Evolutionary conservation across 2,888 invertebrate species (phyloP), one percentile per base, ranked within the genome.

Genomic region (Chymomyza fuscimana): DNA sequence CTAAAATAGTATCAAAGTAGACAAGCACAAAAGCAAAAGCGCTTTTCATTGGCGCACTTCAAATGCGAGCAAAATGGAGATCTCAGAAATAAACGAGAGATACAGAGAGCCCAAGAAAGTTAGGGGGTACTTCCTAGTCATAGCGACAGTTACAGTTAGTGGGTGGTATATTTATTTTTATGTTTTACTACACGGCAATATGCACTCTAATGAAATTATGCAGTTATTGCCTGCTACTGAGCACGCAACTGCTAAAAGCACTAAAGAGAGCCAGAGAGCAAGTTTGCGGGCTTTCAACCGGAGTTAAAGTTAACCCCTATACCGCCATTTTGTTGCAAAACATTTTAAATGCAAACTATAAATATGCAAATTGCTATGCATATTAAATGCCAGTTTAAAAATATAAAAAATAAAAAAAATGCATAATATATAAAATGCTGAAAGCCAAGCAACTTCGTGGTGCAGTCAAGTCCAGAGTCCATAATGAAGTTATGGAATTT

Each of bases 291-390:
- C 15, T 10, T 51, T 15, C 5, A 54, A 15, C 19, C 19, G 40
- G 12, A 46, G 40, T 46, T 46, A 46, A 46, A 46, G 40, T 12
- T 12, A 36, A 46, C 40, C 40, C 12, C 12, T 4, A 46, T 46
- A 12, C 40, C 12, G 40, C 40, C 10, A 46, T 46, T 46, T 46
- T 46, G 40, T 46, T 12, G 6, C 40, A 63, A 63, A 59, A 52
- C 61, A 61, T 63, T 64, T 56, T 54, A 7, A 63, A 32, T 61
- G 25, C 19, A 16, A 66, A 22, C 69, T 56, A 73, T 81, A 82
- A 82, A 81, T 78, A 82, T 81, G 82, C 75, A 81, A 81, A 81
- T 82, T 72, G 82, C 67, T 79, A 68, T 82, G 80, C 82, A 81
- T 80, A 81, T 79, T 80, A 74, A 73, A 80, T 65, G 67, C 72